These are phyloP conservation scores for Zophobas morio DNA, from an alignment of 1,140 invertebrate species.

Conservation along the genomic window DNA sequence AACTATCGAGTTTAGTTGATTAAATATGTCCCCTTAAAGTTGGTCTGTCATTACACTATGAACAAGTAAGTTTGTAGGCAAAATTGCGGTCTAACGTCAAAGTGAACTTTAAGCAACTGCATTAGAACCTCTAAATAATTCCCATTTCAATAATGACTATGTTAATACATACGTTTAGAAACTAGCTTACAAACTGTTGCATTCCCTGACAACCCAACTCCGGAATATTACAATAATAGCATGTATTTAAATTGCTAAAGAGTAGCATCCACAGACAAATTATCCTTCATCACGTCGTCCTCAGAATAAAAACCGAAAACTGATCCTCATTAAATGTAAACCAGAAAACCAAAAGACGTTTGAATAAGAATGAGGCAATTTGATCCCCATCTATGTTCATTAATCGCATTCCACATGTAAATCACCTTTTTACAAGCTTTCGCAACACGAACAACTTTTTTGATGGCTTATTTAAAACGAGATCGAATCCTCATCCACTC, in stretches of 20 bases:
- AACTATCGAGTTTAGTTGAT: no score
- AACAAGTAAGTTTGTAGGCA: background rate
- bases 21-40: no score
- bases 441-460: background rate
- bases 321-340: background rate
- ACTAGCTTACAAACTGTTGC: no score
- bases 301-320: background rate
- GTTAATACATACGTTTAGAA: background rate
- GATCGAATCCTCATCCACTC: no score
- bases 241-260: background rate
- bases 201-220: no score
- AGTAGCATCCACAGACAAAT: background rate
- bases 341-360: background rate
- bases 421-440: background rate
- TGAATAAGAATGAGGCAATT: slow-evolving; percentile 1
- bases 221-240: no score
- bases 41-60: no score
- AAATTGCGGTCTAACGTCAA: slow-evolving; percentile 2
- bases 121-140: slow-evolving; percentile 14
- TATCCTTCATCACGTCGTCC: background rate
- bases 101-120: slow-evolving; percentile 4
- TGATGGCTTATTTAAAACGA: slow-evolving; percentile 17
- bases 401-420: slow-evolving; percentile 2
- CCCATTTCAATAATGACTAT: background rate
- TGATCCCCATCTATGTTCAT: background rate